Conservation (phyloP, 2,888 invertebrate species). For the Apomyelois bistriatella region DNA sequence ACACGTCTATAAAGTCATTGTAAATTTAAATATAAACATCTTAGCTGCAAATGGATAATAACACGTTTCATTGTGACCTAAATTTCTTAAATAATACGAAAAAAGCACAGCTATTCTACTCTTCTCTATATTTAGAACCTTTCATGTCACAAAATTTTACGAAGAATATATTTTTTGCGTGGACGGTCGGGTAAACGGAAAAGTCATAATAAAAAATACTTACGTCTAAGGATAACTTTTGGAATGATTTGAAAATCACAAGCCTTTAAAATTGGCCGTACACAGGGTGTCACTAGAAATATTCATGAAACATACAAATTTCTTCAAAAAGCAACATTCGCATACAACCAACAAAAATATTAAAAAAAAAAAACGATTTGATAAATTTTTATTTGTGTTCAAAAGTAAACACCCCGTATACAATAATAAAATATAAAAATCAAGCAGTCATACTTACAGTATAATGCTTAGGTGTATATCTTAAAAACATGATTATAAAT, state of each 20-base stretch:
- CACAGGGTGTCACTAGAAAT: slow-evolving; percentile 14
- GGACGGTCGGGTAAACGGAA: too few relatives aligned
- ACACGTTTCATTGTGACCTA: not conserved
- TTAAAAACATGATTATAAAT: not conserved
- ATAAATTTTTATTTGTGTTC: not conserved
- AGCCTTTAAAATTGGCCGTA: slow-evolving; percentile 50
- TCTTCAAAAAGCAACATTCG: not conserved
- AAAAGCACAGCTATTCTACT: not conserved
- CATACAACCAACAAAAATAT: not conserved
- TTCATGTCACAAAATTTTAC: not conserved
- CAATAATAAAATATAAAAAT: slow-evolving; percentile 25
- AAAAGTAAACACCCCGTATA: slow-evolving; percentile 21
- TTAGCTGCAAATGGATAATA: not conserved
- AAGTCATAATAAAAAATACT: slow-evolving; percentile 25
- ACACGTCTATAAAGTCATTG: too few relatives aligned
- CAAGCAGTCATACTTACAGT: slow-evolving; percentile 31
- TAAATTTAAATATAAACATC: not conserved
- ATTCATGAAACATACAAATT: not conserved
- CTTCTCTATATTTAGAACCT: not conserved
- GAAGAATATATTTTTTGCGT: not conserved
- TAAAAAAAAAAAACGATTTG: not conserved
- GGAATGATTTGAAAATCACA: slow-evolving; percentile 71
- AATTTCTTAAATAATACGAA: not conserved
- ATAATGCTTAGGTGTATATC: slow-evolving; percentile 21
- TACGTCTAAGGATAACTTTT: slow-evolving; percentile 40